phyloP scores from a whole-genome alignment of 2,797 vertebrate species.

The Sibirionetta formosa region DNA sequence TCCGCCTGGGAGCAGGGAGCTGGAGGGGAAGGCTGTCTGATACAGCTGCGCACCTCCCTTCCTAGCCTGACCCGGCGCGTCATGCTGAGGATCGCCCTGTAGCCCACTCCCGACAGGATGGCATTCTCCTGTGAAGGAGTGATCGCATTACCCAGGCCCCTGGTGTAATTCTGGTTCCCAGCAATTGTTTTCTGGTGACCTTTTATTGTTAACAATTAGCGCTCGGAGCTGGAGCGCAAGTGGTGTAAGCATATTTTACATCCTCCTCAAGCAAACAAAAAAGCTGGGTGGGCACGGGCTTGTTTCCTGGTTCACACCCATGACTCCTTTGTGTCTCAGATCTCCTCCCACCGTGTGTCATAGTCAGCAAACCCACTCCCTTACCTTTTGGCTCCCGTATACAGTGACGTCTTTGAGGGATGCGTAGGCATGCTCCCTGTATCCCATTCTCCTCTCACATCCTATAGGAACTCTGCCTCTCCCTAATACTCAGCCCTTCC shows the following conservation, averaged over 20 bases:
- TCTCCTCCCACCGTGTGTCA: constrained; percentile 72
- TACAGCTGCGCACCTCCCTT: neutral
- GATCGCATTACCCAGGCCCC: constrained; percentile 37
- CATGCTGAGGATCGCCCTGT: neutral
- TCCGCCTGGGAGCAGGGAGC: neutral
- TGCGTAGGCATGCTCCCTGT: constrained; percentile 35
- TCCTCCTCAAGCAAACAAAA: constrained; percentile 77
- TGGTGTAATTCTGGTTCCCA: constrained; percentile 71
- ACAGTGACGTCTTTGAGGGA: constrained; percentile 64
- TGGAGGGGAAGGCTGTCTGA: neutral
- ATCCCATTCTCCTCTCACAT: constrained; percentile 50
- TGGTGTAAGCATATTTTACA: constrained; percentile 75
- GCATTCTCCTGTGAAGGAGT: constrained; percentile 35
- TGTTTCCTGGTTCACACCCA: constrained; percentile 77
- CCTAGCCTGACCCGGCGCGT: neutral
- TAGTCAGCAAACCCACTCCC: constrained; percentile 76
- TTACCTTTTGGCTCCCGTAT: constrained; percentile 73
- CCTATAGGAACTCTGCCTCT: constrained; percentile 54
- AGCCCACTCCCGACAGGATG: neutral
- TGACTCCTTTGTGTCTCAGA: constrained; percentile 74
- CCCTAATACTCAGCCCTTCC: constrained; percentile 47
- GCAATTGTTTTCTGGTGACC: constrained; percentile 77
- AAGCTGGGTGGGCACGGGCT: constrained; percentile 71
- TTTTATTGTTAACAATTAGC: constrained; percentile 75
- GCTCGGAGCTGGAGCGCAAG: constrained; percentile 48